These are phyloP conservation scores for Ornithorhynchus anatinus DNA, from an alignment of 2,113 vertebrate species.

Conservation along the genomic window DNA sequence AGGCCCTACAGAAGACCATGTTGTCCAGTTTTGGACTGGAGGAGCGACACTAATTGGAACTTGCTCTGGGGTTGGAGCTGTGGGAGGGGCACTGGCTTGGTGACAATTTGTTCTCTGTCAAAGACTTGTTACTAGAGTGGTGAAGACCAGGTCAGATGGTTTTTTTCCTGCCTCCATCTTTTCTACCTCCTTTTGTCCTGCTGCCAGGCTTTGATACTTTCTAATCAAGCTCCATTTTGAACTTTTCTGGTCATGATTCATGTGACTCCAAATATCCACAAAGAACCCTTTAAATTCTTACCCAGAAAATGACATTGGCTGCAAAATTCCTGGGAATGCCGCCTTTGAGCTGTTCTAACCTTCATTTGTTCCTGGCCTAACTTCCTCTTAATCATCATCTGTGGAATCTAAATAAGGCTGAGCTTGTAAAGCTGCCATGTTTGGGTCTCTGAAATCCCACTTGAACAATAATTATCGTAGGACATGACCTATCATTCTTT, in stretches of 20 bases:
- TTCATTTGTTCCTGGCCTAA: conserved; percentile 11
- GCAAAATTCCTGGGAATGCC: neutral
- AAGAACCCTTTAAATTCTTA: too few relatives aligned
- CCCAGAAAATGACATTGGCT: neutral
- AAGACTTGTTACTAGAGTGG: too few relatives aligned
- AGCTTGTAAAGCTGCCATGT: neutral
- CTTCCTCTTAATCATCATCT: neutral
- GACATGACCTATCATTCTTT: neutral
- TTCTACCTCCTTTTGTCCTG: neutral
- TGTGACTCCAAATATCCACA: neutral
- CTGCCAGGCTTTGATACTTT: neutral
- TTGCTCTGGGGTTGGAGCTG: too few relatives aligned
- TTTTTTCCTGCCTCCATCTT: too few relatives aligned
- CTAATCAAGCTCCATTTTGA: neutral
- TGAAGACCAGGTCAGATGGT: too few relatives aligned
- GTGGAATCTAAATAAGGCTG: conserved; percentile 19
- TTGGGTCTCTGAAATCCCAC: conserved; percentile 7
- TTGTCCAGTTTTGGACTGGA: too few relatives aligned
- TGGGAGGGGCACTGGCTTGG: too few relatives aligned
- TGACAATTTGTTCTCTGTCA: too few relatives aligned
- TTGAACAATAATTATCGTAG: neutral
- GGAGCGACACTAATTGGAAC: too few relatives aligned
- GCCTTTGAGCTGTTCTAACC: neutral
- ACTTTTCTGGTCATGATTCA: neutral
- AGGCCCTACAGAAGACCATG: too few relatives aligned